Evolutionary conservation across 2,113 vertebrate species (phyloP).

Genomic region (Dromaius novaehollandiae): DNA sequence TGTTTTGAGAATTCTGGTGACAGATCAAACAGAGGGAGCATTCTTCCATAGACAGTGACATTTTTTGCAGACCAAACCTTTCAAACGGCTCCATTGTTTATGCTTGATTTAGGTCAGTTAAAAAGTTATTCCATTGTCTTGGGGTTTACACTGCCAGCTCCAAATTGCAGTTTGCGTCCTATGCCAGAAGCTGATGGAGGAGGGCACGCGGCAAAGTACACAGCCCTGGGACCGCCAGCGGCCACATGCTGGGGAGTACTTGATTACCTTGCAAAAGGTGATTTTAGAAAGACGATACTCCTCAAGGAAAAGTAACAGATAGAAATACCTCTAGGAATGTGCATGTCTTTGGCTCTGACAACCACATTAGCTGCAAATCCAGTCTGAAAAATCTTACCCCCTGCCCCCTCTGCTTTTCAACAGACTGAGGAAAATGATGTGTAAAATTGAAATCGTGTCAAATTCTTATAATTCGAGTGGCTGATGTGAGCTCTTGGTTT

Average conservation of each 20-base stretch:
- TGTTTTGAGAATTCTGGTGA: slow-evolving; percentile 79
- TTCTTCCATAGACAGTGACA: slow-evolving; percentile 77
- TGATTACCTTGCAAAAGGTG: not conserved
- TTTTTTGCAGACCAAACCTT: slow-evolving; percentile 72
- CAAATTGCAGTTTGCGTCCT: slow-evolving; percentile 45
- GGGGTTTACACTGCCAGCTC: slow-evolving; percentile 43
- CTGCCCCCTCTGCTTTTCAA: slow-evolving; percentile 13
- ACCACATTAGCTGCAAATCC: slow-evolving; percentile 31
- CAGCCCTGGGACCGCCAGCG: not conserved
- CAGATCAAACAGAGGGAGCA: slow-evolving; percentile 81
- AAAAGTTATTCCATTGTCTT: slow-evolving; percentile 63
- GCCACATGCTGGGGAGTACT: not conserved
- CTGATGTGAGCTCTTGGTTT: not conserved
- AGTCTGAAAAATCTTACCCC: slow-evolving; percentile 8
- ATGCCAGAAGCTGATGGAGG: slow-evolving; percentile 36
- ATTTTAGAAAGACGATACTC: slow-evolving; percentile 27
- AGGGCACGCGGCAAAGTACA: not conserved
- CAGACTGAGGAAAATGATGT: slow-evolving; percentile 36
- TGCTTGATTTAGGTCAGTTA: slow-evolving; percentile 70
- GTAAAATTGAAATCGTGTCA: slow-evolving; percentile 43
- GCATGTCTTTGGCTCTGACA: not conserved
- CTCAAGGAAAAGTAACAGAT: slow-evolving; percentile 2
- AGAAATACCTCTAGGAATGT: slow-evolving; percentile 16
- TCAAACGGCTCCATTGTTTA: slow-evolving; percentile 75
- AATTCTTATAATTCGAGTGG: slow-evolving; percentile 2